Evolutionary conservation across 2,888 invertebrate species (phyloP).

Genomic region (Melanotus villosus): DNA sequence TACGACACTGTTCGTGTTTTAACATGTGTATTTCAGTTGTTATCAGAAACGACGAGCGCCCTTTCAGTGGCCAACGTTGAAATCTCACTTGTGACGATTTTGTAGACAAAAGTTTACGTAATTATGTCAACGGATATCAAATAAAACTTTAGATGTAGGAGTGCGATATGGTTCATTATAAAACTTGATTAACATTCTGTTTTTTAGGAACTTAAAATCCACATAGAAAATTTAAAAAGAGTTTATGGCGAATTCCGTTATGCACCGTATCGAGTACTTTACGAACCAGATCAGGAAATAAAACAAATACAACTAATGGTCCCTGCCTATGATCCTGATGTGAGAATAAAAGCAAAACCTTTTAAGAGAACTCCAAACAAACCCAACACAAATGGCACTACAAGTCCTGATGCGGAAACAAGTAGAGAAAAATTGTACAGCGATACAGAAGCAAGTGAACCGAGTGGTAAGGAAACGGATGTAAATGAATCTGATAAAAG

Average conservation of each 20-base stretch:
- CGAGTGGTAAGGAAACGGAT: no score
- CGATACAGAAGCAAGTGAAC: neutral
- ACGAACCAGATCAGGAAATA: conserved; percentile 75
- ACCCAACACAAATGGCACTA: conserved; percentile 14
- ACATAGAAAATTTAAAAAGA: conserved; percentile 80
- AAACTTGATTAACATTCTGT: no score
- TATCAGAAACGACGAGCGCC: no score
- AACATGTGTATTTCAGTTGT: no score
- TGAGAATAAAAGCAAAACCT: neutral
- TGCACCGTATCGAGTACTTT: conserved; percentile 79
- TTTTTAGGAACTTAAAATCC: conserved; percentile 79
- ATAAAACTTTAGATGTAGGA: no score
- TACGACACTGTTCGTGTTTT: no score
- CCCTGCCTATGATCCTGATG: conserved; percentile 63
- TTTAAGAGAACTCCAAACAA: neutral
- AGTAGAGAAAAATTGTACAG: neutral
- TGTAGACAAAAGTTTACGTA: no score
- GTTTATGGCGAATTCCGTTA: conserved; percentile 82
- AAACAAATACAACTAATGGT: conserved; percentile 78
- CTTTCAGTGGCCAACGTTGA: no score
- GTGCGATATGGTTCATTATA: no score
- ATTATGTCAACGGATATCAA: no score
- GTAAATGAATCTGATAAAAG: no score
- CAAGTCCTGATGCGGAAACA: neutral
- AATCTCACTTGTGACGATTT: no score